phyloP scores from a whole-genome alignment of 2,888 invertebrate genomes.

The Leucoma salicis region DNA sequence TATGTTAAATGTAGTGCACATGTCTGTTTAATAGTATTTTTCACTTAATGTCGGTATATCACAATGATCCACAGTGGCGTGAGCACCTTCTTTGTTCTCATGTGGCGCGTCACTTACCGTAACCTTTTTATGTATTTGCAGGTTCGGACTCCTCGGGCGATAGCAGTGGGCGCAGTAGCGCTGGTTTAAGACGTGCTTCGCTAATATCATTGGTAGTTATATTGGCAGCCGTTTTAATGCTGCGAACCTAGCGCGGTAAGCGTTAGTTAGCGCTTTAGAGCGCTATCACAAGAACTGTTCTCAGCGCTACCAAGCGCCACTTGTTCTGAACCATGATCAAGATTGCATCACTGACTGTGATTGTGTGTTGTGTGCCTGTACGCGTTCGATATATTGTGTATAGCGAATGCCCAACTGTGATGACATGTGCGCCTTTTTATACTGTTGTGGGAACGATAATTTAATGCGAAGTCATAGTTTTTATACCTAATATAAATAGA shows the following conservation, averaged over 20 bases:
- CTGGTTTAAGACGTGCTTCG: conserved; percentile 14
- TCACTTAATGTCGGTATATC: conserved; percentile 10
- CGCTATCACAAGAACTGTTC: conserved; percentile 20
- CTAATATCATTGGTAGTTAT: conserved; percentile 21
- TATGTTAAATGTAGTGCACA: conserved; percentile 31
- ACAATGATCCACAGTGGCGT: conserved; percentile 10
- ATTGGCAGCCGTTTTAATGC: conserved; percentile 23
- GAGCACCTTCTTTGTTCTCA: conserved; percentile 13
- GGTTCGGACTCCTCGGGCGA: conserved; percentile 41
- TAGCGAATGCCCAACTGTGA: conserved; percentile 71
- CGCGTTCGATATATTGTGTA: conserved; percentile 71
- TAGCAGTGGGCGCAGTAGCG: conserved; percentile 39
- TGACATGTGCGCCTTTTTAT: conserved; percentile 70
- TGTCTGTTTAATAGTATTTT: conserved; percentile 18
- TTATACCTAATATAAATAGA: conserved; percentile 81
- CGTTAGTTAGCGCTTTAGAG: conserved; percentile 15
- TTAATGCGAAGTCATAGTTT: conserved; percentile 81
- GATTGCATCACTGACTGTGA: conserved; percentile 73
- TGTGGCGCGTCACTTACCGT: conserved; percentile 28
- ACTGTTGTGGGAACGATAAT: conserved; percentile 73
- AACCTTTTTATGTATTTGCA: conserved; percentile 36
- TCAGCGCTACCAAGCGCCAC: conserved; percentile 6
- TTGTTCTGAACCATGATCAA: conserved; percentile 15
- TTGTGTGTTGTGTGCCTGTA: conserved; percentile 63
- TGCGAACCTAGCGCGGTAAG: conserved; percentile 33